These are phyloP conservation scores for Cladopsammia gracilis DNA, from an alignment of 64 coral and sea anemone species.

Conservation along the genomic window DNA sequence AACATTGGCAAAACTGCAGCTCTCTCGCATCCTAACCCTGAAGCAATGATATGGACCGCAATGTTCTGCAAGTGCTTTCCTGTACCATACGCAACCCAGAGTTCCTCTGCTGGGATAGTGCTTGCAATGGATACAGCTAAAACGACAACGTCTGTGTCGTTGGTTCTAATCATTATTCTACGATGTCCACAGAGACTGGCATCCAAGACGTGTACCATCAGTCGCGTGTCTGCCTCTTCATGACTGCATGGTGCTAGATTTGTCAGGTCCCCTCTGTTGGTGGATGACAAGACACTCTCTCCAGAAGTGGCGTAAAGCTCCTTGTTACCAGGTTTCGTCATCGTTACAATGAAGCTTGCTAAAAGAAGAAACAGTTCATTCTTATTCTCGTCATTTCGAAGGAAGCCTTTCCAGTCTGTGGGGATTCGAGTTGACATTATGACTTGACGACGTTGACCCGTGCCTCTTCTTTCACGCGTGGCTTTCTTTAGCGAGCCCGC, in stretches of 20 bases:
- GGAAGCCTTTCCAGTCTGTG: slow-evolving; percentile 21
- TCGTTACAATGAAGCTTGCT: too few species aligned
- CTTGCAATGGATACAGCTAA: slow-evolving; percentile 44
- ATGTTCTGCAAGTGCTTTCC: neutral
- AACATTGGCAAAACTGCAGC: slow-evolving; percentile 17
- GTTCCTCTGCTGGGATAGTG: slow-evolving; percentile 33
- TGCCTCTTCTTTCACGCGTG: neutral
- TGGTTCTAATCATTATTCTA: slow-evolving; percentile 6
- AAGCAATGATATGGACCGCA: slow-evolving; percentile 27
- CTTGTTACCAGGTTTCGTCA: neutral
- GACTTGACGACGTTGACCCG: neutral
- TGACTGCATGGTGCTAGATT: neutral
- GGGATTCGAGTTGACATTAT: neutral
- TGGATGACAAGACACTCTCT: neutral
- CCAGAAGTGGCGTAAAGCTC: neutral
- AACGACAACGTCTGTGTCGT: slow-evolving; percentile 55
- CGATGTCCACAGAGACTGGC: neutral
- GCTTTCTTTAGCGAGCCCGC: slow-evolving; percentile 18
- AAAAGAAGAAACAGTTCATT: neutral
- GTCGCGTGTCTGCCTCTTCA: slow-evolving; percentile 15
- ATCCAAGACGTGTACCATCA: slow-evolving; percentile 35
- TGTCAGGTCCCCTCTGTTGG: neutral
- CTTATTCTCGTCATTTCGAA: neutral
- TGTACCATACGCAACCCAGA: slow-evolving; percentile 51
- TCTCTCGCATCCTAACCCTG: slow-evolving; percentile 32